Conservation (phyloP, 2,888 invertebrate species). For the Gisinianus flammeolus region DNA sequence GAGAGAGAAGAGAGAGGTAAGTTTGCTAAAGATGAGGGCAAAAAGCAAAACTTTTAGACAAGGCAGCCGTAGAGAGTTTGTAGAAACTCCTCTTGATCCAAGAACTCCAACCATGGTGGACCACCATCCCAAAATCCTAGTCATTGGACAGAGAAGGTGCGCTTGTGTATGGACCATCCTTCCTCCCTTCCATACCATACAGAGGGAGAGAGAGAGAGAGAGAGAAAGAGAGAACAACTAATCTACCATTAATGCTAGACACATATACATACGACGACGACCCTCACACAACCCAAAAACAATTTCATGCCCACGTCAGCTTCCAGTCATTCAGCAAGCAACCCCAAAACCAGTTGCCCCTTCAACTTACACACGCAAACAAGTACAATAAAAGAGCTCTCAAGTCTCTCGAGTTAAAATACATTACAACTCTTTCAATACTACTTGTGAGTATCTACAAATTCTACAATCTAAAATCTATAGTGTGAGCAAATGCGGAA, state of each 20-base stretch:
- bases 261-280: no score
- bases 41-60: conserved; percentile 30
- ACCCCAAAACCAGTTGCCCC: neutral
- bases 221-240: no score
- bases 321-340: neutral
- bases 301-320: neutral
- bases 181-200: neutral
- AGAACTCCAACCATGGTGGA: conserved; percentile 14
- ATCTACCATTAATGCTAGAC: no score
- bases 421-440: neutral
- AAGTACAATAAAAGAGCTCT: neutral
- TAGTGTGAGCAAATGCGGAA: no score
- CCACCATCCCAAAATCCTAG: neutral
- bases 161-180: conserved; percentile 41
- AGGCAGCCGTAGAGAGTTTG: neutral
- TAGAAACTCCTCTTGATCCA: conserved; percentile 13
- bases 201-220: neutral
- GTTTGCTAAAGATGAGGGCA: conserved; percentile 5
- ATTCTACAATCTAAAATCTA: no score
- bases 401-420: neutral
- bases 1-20: neutral
- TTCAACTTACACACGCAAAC: neutral
- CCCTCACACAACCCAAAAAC: neutral
- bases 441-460: neutral
- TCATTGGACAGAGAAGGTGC: conserved; percentile 43